Conservation (phyloP, 2,797 vertebrate species). For the Spinus pinus region DNA sequence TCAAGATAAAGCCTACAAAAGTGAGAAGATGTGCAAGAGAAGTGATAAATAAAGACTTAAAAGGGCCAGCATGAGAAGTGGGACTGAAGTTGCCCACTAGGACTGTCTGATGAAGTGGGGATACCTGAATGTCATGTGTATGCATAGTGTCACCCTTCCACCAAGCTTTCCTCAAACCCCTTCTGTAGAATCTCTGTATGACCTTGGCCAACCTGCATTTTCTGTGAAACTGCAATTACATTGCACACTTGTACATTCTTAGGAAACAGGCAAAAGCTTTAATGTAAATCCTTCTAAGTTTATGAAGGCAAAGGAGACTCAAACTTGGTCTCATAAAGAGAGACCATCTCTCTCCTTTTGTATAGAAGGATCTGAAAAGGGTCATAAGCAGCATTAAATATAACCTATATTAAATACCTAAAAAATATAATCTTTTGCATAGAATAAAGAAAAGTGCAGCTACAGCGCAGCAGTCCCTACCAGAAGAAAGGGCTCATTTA, state of each 20-base stretch:
- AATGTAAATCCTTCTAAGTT: not conserved
- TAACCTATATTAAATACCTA: conserved; percentile 17
- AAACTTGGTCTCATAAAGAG: not conserved
- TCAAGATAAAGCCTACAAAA: not conserved
- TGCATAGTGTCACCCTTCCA: not conserved
- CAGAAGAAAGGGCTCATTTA: not conserved
- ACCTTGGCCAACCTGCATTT: not conserved
- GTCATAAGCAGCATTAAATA: conserved; percentile 11
- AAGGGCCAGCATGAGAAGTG: not conserved
- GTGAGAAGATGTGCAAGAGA: not conserved
- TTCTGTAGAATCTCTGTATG: not conserved
- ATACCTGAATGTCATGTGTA: not conserved
- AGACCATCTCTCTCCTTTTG: not conserved
- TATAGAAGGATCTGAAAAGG: not conserved
- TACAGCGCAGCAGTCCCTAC: conserved; percentile 1
- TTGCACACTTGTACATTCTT: not conserved
- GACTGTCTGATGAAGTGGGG: not conserved
- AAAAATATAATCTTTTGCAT: conserved; percentile 56
- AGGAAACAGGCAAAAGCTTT: not conserved
- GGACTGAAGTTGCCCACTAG: not conserved
- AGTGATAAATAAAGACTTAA: not conserved
- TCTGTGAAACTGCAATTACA: not conserved
- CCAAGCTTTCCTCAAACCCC: not conserved
- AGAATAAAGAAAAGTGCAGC: conserved; percentile 56
- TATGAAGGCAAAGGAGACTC: not conserved